These are phyloP conservation scores for Trichomycterus rosablanca DNA, from an alignment of 2,113 vertebrate genomes.

Conservation along the genomic window DNA sequence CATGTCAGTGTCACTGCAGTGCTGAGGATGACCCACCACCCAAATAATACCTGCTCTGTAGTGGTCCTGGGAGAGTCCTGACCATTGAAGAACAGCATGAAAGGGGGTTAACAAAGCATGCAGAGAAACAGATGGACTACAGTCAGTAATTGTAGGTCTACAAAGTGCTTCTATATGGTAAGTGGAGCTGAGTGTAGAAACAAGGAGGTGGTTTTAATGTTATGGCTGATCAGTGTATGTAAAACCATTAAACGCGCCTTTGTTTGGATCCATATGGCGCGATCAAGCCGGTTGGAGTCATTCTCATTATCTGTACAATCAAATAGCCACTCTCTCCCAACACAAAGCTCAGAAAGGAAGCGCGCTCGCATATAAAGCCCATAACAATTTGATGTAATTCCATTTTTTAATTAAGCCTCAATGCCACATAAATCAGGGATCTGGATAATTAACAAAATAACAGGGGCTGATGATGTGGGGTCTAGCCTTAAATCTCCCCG, in stretches of 20 bases:
- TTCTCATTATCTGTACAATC: slow-evolving; percentile 34
- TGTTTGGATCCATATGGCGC: neutral
- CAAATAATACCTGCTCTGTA: no score
- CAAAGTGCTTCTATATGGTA: no score
- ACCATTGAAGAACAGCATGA: no score
- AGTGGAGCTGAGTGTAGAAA: no score
- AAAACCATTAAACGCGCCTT: neutral
- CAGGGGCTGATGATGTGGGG: slow-evolving; percentile 41
- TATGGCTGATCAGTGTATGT: no score
- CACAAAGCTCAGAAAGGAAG: slow-evolving; percentile 34
- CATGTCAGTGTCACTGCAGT: no score
- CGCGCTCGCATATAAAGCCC: slow-evolving; percentile 25
- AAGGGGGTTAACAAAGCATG: no score
- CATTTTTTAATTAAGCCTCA: slow-evolving; percentile 45
- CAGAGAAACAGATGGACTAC: no score
- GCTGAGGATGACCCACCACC: no score
- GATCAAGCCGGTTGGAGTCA: slow-evolving; percentile 1
- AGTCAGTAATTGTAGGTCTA: no score
- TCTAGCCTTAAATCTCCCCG: slow-evolving; percentile 36
- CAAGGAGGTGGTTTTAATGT: no score
- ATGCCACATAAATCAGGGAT: slow-evolving; percentile 44
- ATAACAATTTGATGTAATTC: slow-evolving; percentile 39
- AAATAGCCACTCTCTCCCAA: slow-evolving; percentile 35
- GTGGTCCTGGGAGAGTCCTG: no score
- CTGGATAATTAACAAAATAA: slow-evolving; percentile 48